Conservation (phyloP, 2,113 vertebrate genomes). For the Phaethornis superciliosus region DNA sequence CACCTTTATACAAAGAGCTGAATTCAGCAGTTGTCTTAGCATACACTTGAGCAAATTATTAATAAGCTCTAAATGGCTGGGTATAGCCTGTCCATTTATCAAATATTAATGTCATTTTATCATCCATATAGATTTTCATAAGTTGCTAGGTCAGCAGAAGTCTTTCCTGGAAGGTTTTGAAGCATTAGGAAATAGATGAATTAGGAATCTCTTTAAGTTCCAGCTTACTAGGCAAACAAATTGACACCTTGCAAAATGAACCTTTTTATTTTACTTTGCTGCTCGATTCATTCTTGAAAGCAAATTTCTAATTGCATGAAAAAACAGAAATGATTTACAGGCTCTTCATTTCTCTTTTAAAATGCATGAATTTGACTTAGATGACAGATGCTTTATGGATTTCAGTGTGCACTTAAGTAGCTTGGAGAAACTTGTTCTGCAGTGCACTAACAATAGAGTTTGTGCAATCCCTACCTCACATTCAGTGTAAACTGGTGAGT, state of each 20-base stretch:
- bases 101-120: constrained; percentile 17
- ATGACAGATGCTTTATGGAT: neutral
- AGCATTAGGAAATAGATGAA: neutral
- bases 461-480: neutral
- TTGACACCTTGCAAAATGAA: neutral
- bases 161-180: constrained; percentile 7
- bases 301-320: neutral
- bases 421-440: neutral
- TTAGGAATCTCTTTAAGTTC: neutral
- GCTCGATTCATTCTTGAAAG: neutral
- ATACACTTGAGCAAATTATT: neutral
- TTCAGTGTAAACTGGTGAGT: neutral
- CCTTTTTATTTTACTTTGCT: neutral
- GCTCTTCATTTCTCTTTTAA: neutral
- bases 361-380: neutral
- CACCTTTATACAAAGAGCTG: neutral
- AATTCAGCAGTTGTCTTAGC: neutral
- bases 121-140: neutral
- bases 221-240: neutral
- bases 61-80: neutral
- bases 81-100: neutral
- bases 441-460: neutral
- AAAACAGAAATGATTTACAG: neutral
- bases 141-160: constrained; percentile 6
- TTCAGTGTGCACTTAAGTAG: neutral